Conservation (phyloP, 2,888 invertebrate species). For the Sesamia inferens region DNA sequence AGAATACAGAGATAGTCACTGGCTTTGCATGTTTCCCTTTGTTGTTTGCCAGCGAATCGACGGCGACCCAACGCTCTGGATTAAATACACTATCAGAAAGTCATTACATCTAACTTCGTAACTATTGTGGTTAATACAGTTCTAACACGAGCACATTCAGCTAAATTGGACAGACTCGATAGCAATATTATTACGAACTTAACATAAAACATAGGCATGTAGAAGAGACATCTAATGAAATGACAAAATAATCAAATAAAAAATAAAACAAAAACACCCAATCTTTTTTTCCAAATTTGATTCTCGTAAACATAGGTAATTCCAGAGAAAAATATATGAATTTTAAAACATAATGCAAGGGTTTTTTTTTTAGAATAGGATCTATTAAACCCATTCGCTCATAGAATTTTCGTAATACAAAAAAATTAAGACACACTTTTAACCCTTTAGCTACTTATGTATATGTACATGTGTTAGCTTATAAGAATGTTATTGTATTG, state of each 20-base stretch:
- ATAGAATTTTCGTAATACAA: constrained; percentile 14
- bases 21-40: constrained; percentile 52
- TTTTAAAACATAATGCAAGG: constrained; percentile 15
- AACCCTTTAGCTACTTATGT: constrained; percentile 29
- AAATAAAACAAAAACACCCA: background rate
- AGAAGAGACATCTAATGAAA: constrained; percentile 8
- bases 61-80: constrained; percentile 27
- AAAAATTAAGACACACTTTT: constrained; percentile 25
- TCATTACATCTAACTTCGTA: constrained; percentile 46
- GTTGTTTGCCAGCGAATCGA: constrained; percentile 51
- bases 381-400: constrained; percentile 15
- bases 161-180: constrained; percentile 38
- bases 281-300: constrained; percentile 18
- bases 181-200: constrained; percentile 21
- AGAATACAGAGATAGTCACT: constrained; percentile 35
- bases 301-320: constrained; percentile 6
- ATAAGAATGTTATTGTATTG: constrained; percentile 39
- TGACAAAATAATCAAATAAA: constrained; percentile 18
- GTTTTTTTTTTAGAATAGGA: constrained; percentile 25
- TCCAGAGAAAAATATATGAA: too few relatives aligned
- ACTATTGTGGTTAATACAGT: constrained; percentile 37
- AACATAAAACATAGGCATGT: constrained; percentile 16
- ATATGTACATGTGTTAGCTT: constrained; percentile 22
- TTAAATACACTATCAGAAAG: constrained; percentile 42
- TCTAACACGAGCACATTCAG: constrained; percentile 34